Evolutionary conservation across 2,797 vertebrate species (phyloP).

Genomic region (Coilia nasus): DNA sequence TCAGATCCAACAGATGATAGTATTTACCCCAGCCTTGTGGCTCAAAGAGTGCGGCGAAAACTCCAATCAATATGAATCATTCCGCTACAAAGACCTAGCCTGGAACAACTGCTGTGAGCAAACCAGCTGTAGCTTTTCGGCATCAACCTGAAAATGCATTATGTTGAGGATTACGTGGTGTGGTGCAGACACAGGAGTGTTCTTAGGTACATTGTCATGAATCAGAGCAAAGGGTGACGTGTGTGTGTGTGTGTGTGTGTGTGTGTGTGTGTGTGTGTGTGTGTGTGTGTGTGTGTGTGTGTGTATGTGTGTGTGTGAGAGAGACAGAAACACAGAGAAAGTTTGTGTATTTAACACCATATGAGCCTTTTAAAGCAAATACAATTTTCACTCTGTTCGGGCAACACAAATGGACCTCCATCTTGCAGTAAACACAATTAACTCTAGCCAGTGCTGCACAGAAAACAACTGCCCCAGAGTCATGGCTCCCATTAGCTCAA

Average conservation of each 20-base stretch:
- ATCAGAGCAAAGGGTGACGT: neutral
- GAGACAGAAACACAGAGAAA: no score
- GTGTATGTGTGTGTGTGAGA: neutral
- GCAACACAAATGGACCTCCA: constrained; percentile 31
- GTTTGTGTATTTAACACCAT: neutral
- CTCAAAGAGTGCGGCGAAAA: neutral
- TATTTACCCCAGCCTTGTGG: constrained; percentile 14
- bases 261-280: neutral
- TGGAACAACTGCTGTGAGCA: neutral
- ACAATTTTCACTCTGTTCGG: constrained; percentile 7
- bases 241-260: neutral
- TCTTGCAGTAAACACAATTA: constrained; percentile 48
- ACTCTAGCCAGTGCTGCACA: constrained; percentile 50
- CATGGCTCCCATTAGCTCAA: constrained; percentile 49
- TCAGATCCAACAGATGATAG: neutral
- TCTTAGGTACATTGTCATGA: neutral
- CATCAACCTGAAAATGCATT: neutral
- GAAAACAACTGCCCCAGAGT: constrained; percentile 48
- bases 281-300: neutral
- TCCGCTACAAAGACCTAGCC: neutral
- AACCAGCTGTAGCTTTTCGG: neutral
- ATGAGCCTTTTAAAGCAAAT: constrained; percentile 8
- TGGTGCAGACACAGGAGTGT: neutral
- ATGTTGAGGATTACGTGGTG: neutral
- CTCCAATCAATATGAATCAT: constrained; percentile 9